Conservation (phyloP, 2,113 vertebrate genomes). For the Labeo rohita region DNA sequence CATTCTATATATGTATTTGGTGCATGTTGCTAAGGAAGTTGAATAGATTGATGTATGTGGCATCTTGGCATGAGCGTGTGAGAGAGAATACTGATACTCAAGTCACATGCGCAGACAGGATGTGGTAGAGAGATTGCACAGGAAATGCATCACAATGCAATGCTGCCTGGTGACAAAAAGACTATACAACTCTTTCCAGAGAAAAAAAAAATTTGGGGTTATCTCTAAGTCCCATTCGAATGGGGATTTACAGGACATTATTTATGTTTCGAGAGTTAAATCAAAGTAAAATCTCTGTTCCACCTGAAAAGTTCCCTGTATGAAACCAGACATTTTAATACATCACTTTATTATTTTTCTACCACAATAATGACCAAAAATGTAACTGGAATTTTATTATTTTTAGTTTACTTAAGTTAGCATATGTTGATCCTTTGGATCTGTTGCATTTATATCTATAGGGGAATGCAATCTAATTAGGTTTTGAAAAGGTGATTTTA, state of each 20-base stretch:
- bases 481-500: no score
- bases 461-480: not conserved
- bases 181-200: conserved; percentile 28
- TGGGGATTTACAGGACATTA: conserved; percentile 4
- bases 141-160: conserved; percentile 62
- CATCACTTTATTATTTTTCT: not conserved
- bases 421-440: not conserved
- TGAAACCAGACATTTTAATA: not conserved
- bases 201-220: not conserved
- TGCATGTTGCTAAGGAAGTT: not conserved
- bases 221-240: not conserved
- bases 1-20: not conserved
- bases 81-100: conserved; percentile 27
- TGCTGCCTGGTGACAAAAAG: conserved; percentile 20
- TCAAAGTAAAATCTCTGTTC: conserved; percentile 5
- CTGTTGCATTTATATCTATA: not conserved
- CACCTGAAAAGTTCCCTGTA: not conserved
- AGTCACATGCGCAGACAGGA: conserved; percentile 60
- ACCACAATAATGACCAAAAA: not conserved
- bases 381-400: not conserved
- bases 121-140: conserved; percentile 62
- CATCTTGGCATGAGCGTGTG: not conserved
- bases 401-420: not conserved
- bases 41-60: not conserved
- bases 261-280: conserved; percentile 2